These are phyloP conservation scores for Mirza zaza DNA, from an alignment of 2,113 vertebrate species.

Conservation along the genomic window DNA sequence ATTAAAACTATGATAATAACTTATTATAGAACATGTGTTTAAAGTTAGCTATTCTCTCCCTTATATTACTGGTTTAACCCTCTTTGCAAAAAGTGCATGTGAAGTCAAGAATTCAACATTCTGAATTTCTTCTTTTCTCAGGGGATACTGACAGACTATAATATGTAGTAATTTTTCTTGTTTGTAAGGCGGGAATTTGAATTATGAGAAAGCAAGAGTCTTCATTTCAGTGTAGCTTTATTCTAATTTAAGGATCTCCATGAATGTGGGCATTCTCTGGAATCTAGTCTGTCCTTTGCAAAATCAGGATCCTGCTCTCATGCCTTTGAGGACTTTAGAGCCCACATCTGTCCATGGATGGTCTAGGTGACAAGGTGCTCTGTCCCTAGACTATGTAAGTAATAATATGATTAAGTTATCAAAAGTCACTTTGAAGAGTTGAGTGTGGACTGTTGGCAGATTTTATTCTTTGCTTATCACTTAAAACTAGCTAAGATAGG, in stretches of 20 bases:
- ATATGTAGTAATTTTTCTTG: not conserved
- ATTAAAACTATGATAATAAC: not conserved
- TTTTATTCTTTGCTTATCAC: not conserved
- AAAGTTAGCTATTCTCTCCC: too few species aligned
- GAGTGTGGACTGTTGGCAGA: not conserved
- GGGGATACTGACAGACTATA: rapidly evolving
- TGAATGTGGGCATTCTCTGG: rapidly evolving
- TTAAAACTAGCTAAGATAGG: not conserved
- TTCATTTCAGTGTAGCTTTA: rapidly evolving
- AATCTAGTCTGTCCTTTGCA: not conserved
- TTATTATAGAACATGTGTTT: not conserved
- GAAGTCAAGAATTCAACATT: not conserved
- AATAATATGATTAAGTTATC: not conserved
- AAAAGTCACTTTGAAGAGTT: too few species aligned
- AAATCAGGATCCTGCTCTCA: not conserved
- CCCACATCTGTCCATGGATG: not conserved
- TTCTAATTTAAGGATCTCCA: not conserved
- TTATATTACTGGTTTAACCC: rapidly evolving
- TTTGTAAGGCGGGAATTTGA: not conserved
- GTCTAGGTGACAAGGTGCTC: not conserved
- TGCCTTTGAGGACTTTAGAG: not conserved
- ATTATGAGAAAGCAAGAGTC: not conserved
- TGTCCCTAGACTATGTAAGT: not conserved
- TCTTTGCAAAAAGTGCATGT: not conserved
- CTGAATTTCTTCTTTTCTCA: not conserved